Evolutionary conservation across 2,113 vertebrate genomes (phyloP), one percentile per base, ranked within the genome.

Genomic region (Pluvianellus socialis): DNA sequence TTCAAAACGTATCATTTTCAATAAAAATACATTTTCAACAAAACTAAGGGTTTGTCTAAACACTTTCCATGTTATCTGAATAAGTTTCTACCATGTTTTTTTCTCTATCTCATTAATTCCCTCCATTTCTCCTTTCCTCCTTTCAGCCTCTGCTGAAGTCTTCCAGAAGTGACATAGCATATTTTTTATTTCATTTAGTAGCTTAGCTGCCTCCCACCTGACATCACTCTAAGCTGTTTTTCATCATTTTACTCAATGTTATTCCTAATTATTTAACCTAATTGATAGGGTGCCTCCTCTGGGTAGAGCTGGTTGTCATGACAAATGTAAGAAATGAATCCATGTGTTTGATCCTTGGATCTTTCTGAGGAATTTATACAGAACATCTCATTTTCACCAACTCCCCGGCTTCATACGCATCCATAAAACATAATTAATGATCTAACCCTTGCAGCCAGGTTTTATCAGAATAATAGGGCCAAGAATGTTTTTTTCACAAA

Each of bases 221-320:
- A 74, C 83, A 86, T 74, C 38, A 71, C 53, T 77, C 40, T 73
- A 53, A 86, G 35, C 24, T 65, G 40, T 24, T 95, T 86, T 88
- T 86, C 75, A 86, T 85, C 86, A 94, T 81, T 89, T 95, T 62
- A 71, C 66, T 82, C 84, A 62, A 27, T 50, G 49, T 73, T 92
- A 67, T 58, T 87, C 7, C 28, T 85, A 89, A 95, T 94, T 95
- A 96, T 90, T 96, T 87, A 92, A 82, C 47, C 20, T 91, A 92
- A 92, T 73, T 86, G 86, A 90, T 92, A 85, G 26, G 79, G 81
- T 89, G 45, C 61, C 91, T 94, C 83, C 92, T 76, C 76, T 81
- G 49, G 35, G 70, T 73, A 94, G 53, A 90, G 59, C 32, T 30
- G 26, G 94, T 95, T 97, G 86, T 86, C 74, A 87, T 73, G 86